Evolutionary conservation across 2,113 vertebrate genomes (phyloP).

Genomic region (Sylvilagus bachmani): DNA sequence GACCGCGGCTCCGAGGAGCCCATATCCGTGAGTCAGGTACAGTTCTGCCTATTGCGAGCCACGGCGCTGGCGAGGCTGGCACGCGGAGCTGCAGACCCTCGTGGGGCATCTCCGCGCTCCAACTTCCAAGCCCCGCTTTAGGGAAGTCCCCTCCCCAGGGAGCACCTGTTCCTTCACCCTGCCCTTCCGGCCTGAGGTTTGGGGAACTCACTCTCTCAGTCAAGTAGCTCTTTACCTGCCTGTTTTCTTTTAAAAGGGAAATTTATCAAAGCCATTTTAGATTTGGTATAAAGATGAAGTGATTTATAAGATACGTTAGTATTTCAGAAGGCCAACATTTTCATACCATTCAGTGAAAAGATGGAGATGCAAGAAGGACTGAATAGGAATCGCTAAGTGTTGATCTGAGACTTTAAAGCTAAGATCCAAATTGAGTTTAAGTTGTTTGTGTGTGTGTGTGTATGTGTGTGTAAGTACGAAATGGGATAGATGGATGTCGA

Average conservation of each 20-base stretch:
- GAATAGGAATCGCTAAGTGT: neutral
- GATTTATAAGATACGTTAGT: neutral
- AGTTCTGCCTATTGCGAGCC: slow-evolving; percentile 88
- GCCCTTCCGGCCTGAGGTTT: neutral
- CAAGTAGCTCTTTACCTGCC: too few species aligned
- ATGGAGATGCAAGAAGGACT: neutral
- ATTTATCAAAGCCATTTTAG: neutral
- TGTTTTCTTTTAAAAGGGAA: neutral
- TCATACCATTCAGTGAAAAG: neutral
- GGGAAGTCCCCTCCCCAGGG: neutral
- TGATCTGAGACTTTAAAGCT: neutral
- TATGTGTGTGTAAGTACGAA: too few species aligned
- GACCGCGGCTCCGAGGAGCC: slow-evolving; percentile 95
- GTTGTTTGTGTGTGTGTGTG: too few species aligned
- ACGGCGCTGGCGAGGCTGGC: slow-evolving; percentile 84
- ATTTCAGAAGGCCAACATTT: slow-evolving; percentile 17
- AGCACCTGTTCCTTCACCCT: neutral
- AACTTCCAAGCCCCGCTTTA: slow-evolving; percentile 21
- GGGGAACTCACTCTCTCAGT: accelerated
- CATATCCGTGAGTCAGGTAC: slow-evolving; percentile 97
- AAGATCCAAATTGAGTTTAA: slow-evolving; percentile 26
- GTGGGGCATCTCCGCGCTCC: slow-evolving; percentile 8
- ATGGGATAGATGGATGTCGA: neutral
- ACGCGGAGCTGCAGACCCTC: slow-evolving; percentile 65
- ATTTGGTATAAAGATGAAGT: slow-evolving; percentile 19